These are phyloP conservation scores for Harpalus rubripes DNA, from an alignment of 2,888 invertebrate species.

Conservation along the genomic window DNA sequence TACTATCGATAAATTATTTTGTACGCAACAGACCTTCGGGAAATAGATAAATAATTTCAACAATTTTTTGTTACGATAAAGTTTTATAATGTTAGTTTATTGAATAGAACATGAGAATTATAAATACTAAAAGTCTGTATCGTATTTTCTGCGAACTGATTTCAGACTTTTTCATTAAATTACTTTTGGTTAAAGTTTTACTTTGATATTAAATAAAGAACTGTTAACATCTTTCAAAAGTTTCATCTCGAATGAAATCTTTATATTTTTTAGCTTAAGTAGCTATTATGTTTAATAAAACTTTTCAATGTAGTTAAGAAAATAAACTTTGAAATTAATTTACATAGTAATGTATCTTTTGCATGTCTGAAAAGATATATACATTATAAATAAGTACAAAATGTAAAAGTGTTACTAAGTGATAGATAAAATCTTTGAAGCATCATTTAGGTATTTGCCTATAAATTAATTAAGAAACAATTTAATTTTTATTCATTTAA, in stretches of 20 bases:
- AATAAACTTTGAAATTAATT: background rate
- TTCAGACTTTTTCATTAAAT: too few species aligned
- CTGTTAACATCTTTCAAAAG: too few species aligned
- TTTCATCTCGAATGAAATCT: too few species aligned
- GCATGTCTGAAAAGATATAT: slow-evolving; percentile 4
- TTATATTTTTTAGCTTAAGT: too few species aligned
- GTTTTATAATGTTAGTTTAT: background rate
- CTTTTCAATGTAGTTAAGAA: background rate
- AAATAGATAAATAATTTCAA: slow-evolving; percentile 37
- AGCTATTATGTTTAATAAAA: too few species aligned
- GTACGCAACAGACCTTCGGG: background rate
- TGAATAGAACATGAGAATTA: background rate
- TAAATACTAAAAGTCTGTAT: too few species aligned
- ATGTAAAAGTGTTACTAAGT: background rate
- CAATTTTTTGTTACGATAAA: slow-evolving; percentile 14
- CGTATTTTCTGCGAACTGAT: too few species aligned
- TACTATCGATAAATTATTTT: slow-evolving; percentile 46
- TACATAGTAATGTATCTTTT: background rate
- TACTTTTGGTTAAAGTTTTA: too few species aligned
- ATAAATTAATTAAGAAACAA: too few species aligned
- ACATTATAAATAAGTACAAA: too few species aligned
- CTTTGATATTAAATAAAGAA: too few species aligned
- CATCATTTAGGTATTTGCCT: background rate
- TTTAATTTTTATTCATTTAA: too few species aligned
- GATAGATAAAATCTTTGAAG: background rate